Percentiles rank a stretch among this genome's conserved stretches.
phyloP scores from a whole-genome alignment of 2,113 vertebrate species.

The Cyphomyrus discorhynchus region DNA sequence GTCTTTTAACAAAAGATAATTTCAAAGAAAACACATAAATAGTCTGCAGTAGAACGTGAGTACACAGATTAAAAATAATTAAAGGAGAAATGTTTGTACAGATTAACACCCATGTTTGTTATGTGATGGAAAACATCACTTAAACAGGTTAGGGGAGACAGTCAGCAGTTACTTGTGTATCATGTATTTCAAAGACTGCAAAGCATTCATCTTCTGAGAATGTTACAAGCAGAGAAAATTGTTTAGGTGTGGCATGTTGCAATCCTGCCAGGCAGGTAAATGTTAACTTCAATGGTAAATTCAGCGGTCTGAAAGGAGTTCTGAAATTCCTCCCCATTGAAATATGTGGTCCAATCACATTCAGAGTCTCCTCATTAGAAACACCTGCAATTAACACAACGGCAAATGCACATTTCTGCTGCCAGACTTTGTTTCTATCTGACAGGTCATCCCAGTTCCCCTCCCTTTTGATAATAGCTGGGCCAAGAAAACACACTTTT shows the following conservation, averaged over 20 bases:
- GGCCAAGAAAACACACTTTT: background rate
- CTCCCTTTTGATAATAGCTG: background rate
- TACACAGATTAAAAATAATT: background rate
- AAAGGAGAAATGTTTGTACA: background rate
- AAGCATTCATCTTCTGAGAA: background rate
- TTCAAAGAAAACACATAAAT: background rate
- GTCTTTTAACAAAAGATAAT: background rate
- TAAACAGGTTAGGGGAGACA: background rate
- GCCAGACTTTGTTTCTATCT: background rate
- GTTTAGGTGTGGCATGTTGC: background rate
- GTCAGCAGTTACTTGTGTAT: background rate
- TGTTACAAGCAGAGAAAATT: background rate
- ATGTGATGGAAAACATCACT: background rate
- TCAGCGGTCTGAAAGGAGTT: constrained; percentile 2
- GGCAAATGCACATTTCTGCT: background rate
- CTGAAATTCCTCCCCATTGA: background rate
- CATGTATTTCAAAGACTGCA: background rate
- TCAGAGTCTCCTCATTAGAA: background rate
- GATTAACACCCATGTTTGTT: constrained; percentile 1
- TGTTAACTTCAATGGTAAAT: background rate
- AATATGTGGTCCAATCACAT: background rate
- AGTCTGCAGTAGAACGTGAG: background rate
- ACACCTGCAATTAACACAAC: background rate
- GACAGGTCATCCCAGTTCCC: background rate
- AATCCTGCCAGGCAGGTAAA: background rate